phyloP scores from a whole-genome alignment of 2,113 vertebrate species.

The Myodes glareolus region DNA sequence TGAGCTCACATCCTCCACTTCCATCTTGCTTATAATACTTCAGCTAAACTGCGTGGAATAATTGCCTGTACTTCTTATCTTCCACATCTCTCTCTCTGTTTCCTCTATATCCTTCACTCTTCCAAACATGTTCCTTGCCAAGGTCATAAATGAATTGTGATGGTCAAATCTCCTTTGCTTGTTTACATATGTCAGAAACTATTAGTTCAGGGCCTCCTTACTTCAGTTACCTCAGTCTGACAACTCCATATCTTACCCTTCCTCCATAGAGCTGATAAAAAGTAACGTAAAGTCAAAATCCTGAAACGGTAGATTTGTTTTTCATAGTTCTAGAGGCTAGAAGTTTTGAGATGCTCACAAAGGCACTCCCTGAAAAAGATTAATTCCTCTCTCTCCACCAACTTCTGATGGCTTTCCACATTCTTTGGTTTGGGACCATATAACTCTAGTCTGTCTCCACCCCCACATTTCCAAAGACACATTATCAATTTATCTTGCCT shows the following conservation, averaged over 20 bases:
- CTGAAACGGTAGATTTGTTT: not conserved
- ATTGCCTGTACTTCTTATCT: not conserved
- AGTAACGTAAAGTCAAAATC: not conserved
- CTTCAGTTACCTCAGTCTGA: slow-evolving; percentile 10
- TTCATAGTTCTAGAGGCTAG: not conserved
- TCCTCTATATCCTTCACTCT: not conserved
- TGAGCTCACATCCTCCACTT: not conserved
- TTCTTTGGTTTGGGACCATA: not conserved
- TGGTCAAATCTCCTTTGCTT: not conserved
- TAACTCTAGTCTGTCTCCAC: not conserved
- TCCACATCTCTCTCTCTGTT: not conserved
- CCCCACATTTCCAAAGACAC: no score
- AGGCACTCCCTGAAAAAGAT: not conserved
- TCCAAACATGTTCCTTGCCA: not conserved
- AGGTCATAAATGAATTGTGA: not conserved
- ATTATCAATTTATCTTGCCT: not conserved
- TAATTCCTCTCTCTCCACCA: not conserved
- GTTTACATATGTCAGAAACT: not conserved
- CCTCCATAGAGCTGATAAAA: slow-evolving; percentile 28
- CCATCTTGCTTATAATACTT: not conserved
- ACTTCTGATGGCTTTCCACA: not conserved
- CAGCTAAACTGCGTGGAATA: slow-evolving; percentile 19
- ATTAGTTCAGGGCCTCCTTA: not conserved
- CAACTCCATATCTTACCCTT: not conserved
- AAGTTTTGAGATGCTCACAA: not conserved